phyloP scores from a whole-genome alignment of 2,888 invertebrate species.

The Caenorhabditis sp. region DNA sequence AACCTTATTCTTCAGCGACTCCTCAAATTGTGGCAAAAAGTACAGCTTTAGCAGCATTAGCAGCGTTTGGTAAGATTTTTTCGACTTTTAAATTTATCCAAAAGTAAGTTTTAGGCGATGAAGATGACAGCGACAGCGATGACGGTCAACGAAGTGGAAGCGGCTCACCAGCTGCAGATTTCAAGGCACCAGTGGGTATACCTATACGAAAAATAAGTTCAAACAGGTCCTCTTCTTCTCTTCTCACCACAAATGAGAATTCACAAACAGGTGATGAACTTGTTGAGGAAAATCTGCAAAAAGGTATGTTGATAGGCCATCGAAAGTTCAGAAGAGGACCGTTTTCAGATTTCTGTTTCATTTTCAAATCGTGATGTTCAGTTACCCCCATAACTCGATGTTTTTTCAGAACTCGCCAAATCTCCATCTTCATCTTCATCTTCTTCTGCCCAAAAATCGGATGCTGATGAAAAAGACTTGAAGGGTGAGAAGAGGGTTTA shows the following conservation, averaged over 20 bases:
- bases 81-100: background rate
- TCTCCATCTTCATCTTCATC: background rate
- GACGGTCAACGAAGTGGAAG: background rate
- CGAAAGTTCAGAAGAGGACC: too few relatives aligned
- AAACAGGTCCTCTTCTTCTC: constrained; percentile 11
- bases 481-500: background rate
- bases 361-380: background rate
- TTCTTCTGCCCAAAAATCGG: background rate
- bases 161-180: background rate
- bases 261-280: constrained; percentile 3
- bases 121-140: constrained; percentile 17
- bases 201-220: constrained; percentile 49
- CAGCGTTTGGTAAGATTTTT: constrained; percentile 41
- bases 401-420: constrained; percentile 7
- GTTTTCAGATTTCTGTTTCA: background rate
- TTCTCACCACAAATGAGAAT: constrained; percentile 6
- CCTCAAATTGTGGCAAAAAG: constrained; percentile 51
- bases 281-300: constrained; percentile 8
- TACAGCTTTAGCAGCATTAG: constrained; percentile 53
- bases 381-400: background rate
- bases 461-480: background rate
- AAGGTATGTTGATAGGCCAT: constrained; percentile 19
- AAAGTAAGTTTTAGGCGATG: constrained; percentile 18
- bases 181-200: constrained; percentile 51
- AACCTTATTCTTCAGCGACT: constrained; percentile 11